Conservation (phyloP, 2,113 vertebrate genomes). For the Illadopsis cleaveri region DNA sequence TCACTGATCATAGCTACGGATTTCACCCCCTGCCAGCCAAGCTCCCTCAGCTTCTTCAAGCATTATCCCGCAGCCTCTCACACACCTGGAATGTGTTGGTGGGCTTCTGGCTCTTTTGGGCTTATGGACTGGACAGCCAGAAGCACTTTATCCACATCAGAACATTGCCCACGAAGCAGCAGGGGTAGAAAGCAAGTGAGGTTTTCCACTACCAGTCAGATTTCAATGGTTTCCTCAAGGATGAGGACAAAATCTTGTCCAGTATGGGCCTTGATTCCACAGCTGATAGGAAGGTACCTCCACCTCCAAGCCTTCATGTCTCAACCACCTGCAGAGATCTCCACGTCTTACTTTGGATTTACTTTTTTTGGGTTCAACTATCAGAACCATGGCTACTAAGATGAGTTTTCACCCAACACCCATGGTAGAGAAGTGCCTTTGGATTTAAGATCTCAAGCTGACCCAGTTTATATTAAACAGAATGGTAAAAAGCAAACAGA, state of each 20-base stretch:
- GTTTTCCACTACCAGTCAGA: background rate
- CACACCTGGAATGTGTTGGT: background rate
- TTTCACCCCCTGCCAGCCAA: background rate
- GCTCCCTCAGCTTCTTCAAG: background rate
- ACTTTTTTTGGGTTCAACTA: background rate
- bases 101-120: background rate
- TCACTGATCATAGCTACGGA: background rate
- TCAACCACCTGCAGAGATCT: background rate
- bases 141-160: background rate
- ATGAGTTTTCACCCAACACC: background rate
- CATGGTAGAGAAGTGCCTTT: background rate
- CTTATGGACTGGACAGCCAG: background rate
- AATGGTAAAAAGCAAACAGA: background rate
- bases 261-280: background rate
- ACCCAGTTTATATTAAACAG: background rate
- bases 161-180: fast-evolving
- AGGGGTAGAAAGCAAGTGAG: background rate
- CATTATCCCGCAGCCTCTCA: fast-evolving
- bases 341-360: background rate
- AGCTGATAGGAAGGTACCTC: background rate
- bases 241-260: background rate
- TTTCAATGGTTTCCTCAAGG: background rate
- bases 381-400: background rate
- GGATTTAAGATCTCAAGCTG: background rate
- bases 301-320: fast-evolving